phyloP scores from a whole-genome alignment of 2,113 vertebrate genomes.

The cattle (Bos taurus) region ARS-UCD2.0 NC_037357.1:128919501-128920000 shows the following conservation, averaged over 20 bases:
- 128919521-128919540: background rate
- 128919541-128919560: background rate
- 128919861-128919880: background rate
- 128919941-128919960: background rate
- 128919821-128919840: background rate
- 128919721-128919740: slow-evolving; percentile 37
- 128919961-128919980: background rate
- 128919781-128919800: background rate
- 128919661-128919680: background rate
- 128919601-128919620: background rate
- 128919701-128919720: slow-evolving; percentile 20
- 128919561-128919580: background rate
- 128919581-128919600: background rate
- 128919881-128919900: background rate
- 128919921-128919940: background rate
- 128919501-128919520: background rate
- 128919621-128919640: background rate
- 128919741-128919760: background rate
- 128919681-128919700: background rate
- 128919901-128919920: background rate
- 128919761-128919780: background rate
- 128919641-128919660: background rate
- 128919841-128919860: background rate
- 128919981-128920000: background rate
- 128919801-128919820: background rate